Conservation (phyloP, 2,113 vertebrate species). For the Daphoenositta chrysoptera region DNA sequence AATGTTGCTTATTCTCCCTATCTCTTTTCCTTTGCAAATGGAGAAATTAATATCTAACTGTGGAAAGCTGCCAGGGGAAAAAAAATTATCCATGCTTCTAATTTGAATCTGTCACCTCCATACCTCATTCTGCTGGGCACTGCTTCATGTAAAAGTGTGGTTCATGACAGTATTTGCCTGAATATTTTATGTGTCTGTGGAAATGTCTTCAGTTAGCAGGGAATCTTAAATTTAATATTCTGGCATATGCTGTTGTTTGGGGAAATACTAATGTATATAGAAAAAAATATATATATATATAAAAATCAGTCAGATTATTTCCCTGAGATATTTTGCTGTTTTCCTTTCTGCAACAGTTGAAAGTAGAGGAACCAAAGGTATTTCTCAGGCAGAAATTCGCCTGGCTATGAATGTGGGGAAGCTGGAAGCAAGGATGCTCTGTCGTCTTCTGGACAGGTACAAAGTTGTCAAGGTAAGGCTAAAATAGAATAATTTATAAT, state of each 20-base stretch:
- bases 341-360: constrained; percentile 75
- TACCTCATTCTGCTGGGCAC: not conserved
- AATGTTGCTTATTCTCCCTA: not conserved
- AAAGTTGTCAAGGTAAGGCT: constrained; percentile 84
- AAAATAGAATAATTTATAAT: not conserved
- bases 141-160: not conserved
- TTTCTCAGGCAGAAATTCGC: constrained; percentile 83
- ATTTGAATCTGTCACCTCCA: not conserved
- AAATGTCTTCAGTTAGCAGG: not conserved
- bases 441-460: constrained; percentile 84
- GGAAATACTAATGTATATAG: not conserved
- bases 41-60: not conserved
- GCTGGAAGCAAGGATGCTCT: constrained; percentile 91
- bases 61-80: not conserved
- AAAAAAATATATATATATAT: not conserved
- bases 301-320: not conserved
- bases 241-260: not conserved
- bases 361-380: constrained; percentile 85
- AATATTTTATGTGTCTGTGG: not conserved
- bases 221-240: not conserved
- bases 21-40: not conserved
- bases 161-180: not conserved
- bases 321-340: not conserved
- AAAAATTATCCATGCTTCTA: not conserved
- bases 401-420: constrained; percentile 87